A percentile compares a stretch with the other conserved stretches of the same genome.
Conservation (phyloP, 2,888 invertebrate genomes). For the Resseliella maxima region DNA sequence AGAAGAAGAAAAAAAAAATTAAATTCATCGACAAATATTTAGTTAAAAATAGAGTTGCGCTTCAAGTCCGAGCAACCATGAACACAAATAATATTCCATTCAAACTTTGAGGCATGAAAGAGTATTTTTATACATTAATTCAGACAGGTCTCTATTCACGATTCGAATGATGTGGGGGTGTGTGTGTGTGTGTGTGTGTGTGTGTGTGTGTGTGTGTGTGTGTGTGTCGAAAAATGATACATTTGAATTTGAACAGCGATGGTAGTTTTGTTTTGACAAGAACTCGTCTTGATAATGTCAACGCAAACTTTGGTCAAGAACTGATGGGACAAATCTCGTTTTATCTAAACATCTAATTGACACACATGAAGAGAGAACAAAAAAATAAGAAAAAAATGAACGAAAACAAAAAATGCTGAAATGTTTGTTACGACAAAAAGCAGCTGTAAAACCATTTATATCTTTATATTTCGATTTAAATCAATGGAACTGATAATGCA, state of each 20-base stretch:
- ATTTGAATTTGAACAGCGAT: not conserved
- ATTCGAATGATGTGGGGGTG: not conserved
- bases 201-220: not conserved
- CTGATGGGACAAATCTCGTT: not conserved
- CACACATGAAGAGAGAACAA: not conserved
- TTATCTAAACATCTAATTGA: slow-evolving; percentile 27
- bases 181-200: not conserved
- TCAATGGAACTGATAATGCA: not conserved
- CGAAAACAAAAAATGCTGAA: not conserved
- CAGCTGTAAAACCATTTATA: too few relatives aligned
- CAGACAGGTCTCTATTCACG: not conserved
- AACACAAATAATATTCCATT: slow-evolving; percentile 43
- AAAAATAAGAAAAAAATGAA: not conserved
- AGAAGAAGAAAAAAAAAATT: not conserved
- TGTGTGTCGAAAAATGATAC: not conserved
- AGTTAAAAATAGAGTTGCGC: slow-evolving; percentile 43
- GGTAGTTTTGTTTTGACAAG: not conserved
- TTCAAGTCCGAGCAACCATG: slow-evolving; percentile 26
- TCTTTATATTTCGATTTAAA: not conserved
- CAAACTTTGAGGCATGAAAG: not conserved
- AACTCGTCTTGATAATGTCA: not conserved
- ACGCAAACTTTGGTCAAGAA: not conserved
- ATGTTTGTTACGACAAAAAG: not conserved
- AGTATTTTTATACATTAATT: not conserved
- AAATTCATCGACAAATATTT: slow-evolving; percentile 38